A percentile compares a stretch with the other conserved stretches of the same genome.
phyloP scores from a whole-genome alignment of 1,140 invertebrate genomes.

The Drosophila baimaii region DNA sequence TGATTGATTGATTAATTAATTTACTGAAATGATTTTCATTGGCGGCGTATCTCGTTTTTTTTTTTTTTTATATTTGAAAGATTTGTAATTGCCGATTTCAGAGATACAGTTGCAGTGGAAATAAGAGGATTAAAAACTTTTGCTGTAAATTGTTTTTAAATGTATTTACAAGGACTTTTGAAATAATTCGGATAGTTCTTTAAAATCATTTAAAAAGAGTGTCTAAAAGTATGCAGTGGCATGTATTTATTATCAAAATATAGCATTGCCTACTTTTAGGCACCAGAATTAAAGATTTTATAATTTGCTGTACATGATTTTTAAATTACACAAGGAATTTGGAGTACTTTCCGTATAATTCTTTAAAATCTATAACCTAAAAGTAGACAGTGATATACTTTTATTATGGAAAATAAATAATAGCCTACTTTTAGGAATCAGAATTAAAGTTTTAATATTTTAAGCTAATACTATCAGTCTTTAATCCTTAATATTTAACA shows the following conservation, averaged over 20 bases:
- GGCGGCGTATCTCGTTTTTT: background rate
- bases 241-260: background rate
- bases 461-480: background rate
- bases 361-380: too few species aligned
- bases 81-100: background rate
- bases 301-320: too few species aligned
- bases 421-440: too few species aligned
- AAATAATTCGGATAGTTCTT: background rate
- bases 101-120: conserved; percentile 8
- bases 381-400: too few species aligned
- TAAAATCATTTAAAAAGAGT: background rate
- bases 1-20: conserved; percentile 43
- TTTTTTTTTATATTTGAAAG: background rate
- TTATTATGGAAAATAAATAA: too few species aligned
- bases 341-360: too few species aligned
- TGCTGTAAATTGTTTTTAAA: background rate
- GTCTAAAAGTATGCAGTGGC: background rate
- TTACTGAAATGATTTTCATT: conserved; percentile 30
- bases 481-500: background rate
- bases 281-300: too few species aligned
- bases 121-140: background rate
- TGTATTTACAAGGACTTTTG: background rate
- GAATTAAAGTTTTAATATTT: too few species aligned
- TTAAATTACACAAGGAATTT: too few species aligned
- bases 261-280: too few species aligned